phyloP scores from a whole-genome alignment of 2,113 vertebrate genomes.

The Notothenia coriiceps region DNA sequence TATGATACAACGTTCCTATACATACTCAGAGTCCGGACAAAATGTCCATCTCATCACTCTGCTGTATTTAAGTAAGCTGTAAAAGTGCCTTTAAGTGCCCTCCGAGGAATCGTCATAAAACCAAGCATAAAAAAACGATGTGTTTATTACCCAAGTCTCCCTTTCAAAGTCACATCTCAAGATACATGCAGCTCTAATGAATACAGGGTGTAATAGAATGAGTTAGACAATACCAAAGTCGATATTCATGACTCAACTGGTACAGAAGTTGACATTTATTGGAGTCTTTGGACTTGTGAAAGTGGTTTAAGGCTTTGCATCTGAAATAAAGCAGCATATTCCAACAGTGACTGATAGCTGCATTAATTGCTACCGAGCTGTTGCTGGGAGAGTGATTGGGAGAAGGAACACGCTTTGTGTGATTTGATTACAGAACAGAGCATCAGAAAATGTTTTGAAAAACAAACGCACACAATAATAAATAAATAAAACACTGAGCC shows the following conservation, averaged over 20 bases:
- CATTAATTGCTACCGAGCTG: constrained; percentile 53
- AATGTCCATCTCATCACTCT: constrained; percentile 20
- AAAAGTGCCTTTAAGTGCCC: constrained; percentile 18
- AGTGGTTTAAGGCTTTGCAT: constrained; percentile 31
- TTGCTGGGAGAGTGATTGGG: constrained; percentile 32
- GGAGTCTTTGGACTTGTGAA: constrained; percentile 27
- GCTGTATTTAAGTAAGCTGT: constrained; percentile 21
- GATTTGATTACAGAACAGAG: constrained; percentile 46
- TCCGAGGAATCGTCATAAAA: constrained; percentile 22
- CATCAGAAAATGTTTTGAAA: constrained; percentile 38
- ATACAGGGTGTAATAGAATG: background rate
- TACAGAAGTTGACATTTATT: background rate
- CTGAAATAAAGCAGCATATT: constrained; percentile 29
- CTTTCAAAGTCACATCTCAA: constrained; percentile 34
- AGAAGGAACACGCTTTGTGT: background rate
- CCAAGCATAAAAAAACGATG: constrained; percentile 5
- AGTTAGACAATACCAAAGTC: constrained; percentile 1
- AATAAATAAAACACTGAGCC: background rate
- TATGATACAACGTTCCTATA: background rate
- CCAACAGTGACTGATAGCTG: constrained; percentile 54
- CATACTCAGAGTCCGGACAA: constrained; percentile 4
- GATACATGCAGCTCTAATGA: constrained; percentile 2
- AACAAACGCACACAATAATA: background rate
- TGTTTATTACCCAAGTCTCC: constrained; percentile 3
- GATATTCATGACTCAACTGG: constrained; percentile 2